Evolutionary conservation across 1,140 invertebrate genomes (phyloP).

Genomic region (Manduca sexta): DNA sequence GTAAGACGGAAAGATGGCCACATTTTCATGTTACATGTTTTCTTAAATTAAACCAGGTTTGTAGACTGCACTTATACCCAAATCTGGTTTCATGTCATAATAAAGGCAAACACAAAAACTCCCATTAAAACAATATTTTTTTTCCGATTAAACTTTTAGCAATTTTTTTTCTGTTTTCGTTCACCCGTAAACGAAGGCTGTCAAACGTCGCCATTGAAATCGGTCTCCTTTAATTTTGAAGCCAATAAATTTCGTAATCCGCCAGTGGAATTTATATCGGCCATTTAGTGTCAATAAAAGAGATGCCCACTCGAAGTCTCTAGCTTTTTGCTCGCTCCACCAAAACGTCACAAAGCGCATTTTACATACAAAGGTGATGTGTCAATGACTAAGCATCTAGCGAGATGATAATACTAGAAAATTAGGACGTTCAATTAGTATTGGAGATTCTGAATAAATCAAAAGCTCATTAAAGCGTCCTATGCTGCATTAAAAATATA

Average conservation of each 20-base stretch:
- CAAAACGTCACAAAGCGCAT: slow-evolving; percentile 44
- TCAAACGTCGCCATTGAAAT: slow-evolving; percentile 64
- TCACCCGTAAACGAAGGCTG: slow-evolving; percentile 55
- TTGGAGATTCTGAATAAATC: too few relatives aligned
- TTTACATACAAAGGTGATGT: slow-evolving; percentile 63
- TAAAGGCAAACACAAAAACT: slow-evolving; percentile 13
- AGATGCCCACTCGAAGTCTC: slow-evolving; percentile 18
- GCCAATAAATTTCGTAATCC: slow-evolving; percentile 69
- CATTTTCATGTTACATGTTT: too few relatives aligned
- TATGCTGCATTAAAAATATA: too few relatives aligned
- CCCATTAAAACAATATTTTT: slow-evolving; percentile 21
- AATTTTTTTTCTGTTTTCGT: slow-evolving; percentile 39
- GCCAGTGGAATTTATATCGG: slow-evolving; percentile 66
- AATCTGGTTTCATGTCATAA: background rate
- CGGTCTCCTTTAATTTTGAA: slow-evolving; percentile 69
- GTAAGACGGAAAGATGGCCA: too few relatives aligned
- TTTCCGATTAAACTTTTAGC: slow-evolving; percentile 41
- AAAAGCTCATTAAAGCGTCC: too few relatives aligned
- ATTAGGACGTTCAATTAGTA: too few relatives aligned
- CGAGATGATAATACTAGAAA: background rate
- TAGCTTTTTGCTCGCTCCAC: slow-evolving; percentile 40
- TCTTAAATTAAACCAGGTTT: too few relatives aligned
- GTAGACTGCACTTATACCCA: too few relatives aligned
- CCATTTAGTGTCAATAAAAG: slow-evolving; percentile 67
- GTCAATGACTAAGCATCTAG: slow-evolving; percentile 30